Evolutionary conservation across 2,888 invertebrate species (phyloP).

Genomic region (Imbricaverruca yamaguchii): DNA sequence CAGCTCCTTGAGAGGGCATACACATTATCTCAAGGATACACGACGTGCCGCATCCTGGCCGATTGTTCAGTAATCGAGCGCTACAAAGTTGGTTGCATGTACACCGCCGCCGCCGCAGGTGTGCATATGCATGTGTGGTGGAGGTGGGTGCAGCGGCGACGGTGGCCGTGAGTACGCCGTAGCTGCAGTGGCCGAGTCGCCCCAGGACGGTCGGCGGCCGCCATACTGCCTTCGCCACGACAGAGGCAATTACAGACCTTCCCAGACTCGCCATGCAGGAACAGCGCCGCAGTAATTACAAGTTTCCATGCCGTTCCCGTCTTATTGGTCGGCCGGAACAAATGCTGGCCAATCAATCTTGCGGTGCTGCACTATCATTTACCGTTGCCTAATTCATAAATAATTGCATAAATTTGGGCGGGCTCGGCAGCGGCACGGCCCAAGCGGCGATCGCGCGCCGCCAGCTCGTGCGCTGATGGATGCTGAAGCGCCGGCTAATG

Average conservation of each 20-base stretch:
- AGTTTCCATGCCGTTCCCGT: constrained; percentile 20
- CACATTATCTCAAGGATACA: too few species aligned
- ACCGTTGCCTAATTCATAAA: constrained; percentile 18
- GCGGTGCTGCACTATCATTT: constrained; percentile 9
- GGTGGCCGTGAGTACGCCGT: too few species aligned
- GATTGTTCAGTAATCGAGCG: too few species aligned
- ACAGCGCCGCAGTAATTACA: constrained; percentile 18
- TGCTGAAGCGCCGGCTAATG: not conserved
- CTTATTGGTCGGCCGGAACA: constrained; percentile 19
- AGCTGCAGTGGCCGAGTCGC: too few species aligned
- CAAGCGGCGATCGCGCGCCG: not conserved
- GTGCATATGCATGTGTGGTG: too few species aligned
- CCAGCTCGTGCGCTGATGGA: not conserved
- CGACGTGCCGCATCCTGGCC: too few species aligned
- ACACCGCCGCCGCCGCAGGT: too few species aligned
- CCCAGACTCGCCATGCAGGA: constrained; percentile 12
- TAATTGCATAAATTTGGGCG: constrained; percentile 18
- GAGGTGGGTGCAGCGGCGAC: too few species aligned
- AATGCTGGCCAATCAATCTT: constrained; percentile 10
- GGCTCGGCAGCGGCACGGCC: constrained; percentile 1
- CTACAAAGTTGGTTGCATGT: too few species aligned
- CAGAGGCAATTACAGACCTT: not conserved
- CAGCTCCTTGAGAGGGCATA: too few species aligned
- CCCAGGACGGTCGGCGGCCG: too few species aligned
- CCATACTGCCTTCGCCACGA: too few species aligned